Evolutionary conservation across 1,140 invertebrate species (phyloP).

Genomic region (Calliphora vicina): DNA sequence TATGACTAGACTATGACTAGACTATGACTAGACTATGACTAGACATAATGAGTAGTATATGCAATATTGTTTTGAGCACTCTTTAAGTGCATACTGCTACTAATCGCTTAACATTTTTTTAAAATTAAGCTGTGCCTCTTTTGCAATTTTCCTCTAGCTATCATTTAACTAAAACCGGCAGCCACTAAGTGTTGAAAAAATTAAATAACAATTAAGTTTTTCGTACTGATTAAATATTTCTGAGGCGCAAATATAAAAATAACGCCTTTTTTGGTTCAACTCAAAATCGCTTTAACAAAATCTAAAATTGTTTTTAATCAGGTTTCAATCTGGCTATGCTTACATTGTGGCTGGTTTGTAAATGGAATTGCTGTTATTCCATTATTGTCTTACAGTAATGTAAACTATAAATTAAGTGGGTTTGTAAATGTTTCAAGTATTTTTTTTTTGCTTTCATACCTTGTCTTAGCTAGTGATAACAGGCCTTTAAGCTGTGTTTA

Average conservation of each 20-base stretch:
- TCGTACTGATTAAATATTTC: not conserved
- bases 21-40: too few species aligned
- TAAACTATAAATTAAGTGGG: constrained; percentile 7
- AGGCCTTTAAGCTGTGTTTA: constrained; percentile 6
- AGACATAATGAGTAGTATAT: too few species aligned
- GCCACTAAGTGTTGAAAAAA: constrained; percentile 10
- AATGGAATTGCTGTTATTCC: not conserved
- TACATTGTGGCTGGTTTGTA: not conserved
- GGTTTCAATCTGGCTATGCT: not conserved
- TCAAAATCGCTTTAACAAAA: not conserved
- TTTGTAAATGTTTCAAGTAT: not conserved
- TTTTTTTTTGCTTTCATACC: not conserved
- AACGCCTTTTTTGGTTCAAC: not conserved
- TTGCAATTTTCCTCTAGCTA: not conserved
- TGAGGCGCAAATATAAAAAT: not conserved
- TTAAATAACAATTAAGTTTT: constrained; percentile 11
- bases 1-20: too few species aligned
- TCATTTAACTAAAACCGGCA: not conserved
- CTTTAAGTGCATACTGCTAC: not conserved
- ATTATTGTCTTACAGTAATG: not conserved
- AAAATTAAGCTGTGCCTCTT: not conserved
- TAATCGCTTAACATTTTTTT: not conserved
- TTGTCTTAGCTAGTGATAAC: constrained; percentile 1
- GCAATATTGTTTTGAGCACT: too few species aligned
- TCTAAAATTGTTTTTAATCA: not conserved